Evolutionary conservation across 1,140 invertebrate genomes (phyloP).

Genomic region (Sipha flava): DNA sequence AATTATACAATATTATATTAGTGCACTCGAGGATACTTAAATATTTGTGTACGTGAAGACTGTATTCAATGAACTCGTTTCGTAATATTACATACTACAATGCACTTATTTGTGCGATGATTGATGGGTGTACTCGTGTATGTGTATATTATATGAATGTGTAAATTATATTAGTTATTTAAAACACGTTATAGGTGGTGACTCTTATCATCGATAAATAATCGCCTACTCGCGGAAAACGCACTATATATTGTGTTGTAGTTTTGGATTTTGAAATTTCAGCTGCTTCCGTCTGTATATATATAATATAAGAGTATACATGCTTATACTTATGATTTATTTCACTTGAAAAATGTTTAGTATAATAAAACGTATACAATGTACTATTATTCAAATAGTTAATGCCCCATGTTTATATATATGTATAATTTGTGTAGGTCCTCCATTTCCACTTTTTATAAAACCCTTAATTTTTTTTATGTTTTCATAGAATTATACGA

Average conservation of each 20-base stretch:
- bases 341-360: too few species aligned
- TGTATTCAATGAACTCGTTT: not conserved
- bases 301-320: too few species aligned
- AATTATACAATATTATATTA: too few species aligned
- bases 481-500: too few species aligned
- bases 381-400: too few species aligned
- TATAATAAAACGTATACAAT: too few species aligned
- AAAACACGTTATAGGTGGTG: not conserved
- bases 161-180: too few species aligned
- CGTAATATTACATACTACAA: not conserved
- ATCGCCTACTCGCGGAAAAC: not conserved
- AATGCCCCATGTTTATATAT: too few species aligned
- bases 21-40: not conserved
- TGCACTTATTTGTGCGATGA: not conserved
- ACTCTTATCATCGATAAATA: constrained; percentile 12
- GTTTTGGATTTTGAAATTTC: not conserved
- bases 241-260: not conserved
- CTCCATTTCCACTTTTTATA: too few species aligned
- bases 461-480: too few species aligned
- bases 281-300: not conserved
- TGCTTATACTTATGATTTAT: too few species aligned
- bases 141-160: not conserved
- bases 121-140: not conserved
- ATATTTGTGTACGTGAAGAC: not conserved
- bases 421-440: too few species aligned